Conservation (phyloP, 2,113 vertebrate genomes). For the Prionailurus bengalensis region DNA sequence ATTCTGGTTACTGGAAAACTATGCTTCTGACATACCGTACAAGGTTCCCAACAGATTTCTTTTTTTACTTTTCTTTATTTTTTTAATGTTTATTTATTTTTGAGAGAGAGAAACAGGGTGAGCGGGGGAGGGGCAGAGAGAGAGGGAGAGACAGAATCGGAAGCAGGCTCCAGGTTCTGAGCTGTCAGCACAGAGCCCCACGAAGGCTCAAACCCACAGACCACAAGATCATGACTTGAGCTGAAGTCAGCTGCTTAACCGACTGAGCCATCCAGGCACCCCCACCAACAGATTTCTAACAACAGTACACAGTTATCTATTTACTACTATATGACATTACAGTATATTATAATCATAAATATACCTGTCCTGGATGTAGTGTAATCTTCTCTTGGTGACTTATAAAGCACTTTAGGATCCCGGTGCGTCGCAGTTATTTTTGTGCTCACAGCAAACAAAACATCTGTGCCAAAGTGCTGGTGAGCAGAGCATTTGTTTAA, state of each 20-base stretch:
- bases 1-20: not conserved
- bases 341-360: constrained; percentile 8
- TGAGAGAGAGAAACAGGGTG: no score
- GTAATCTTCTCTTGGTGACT: not conserved
- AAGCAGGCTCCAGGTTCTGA: no score
- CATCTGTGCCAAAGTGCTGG: not conserved
- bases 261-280: no score
- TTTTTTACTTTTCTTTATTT: no score
- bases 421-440: not conserved
- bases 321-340: not conserved
- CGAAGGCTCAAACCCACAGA: no score
- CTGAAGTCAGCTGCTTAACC: no score
- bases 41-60: not conserved
- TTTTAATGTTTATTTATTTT: no score
- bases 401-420: not conserved
- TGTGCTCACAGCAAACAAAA: not conserved
- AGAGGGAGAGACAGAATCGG: no score
- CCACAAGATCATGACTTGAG: no score
- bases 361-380: not conserved
- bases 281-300: not conserved
- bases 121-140: no score
- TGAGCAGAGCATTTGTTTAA: constrained; percentile 21
- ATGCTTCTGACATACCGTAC: not conserved
- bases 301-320: not conserved
- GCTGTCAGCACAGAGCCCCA: no score